Conservation (phyloP, 2,888 invertebrate species). For the Plebejus argus region DNA sequence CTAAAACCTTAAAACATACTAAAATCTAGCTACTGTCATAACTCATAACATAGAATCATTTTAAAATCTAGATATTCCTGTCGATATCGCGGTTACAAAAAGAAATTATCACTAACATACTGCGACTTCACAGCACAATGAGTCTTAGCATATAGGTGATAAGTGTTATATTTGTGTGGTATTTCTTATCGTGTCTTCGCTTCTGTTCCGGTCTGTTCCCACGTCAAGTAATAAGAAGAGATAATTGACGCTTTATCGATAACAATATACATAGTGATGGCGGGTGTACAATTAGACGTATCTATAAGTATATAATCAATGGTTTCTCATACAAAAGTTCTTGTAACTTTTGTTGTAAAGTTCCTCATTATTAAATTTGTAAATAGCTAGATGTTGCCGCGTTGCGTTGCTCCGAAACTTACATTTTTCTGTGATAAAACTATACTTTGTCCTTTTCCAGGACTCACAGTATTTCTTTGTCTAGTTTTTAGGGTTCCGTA, state of each 20-base stretch:
- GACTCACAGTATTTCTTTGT: too few relatives aligned
- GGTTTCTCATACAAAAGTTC: conserved; percentile 28
- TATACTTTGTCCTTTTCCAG: too few relatives aligned
- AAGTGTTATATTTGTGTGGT: background rate
- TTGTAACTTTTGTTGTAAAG: conserved; percentile 12
- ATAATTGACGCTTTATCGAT: conserved; percentile 48
- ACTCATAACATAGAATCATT: background rate
- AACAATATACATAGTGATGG: conserved; percentile 45
- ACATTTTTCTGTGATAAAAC: too few relatives aligned
- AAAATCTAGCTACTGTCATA: background rate
- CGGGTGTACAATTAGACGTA: conserved; percentile 35
- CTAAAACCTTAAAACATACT: background rate
- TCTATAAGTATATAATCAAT: conserved; percentile 19
- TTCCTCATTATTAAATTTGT: background rate
- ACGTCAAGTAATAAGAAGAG: conserved; percentile 63
- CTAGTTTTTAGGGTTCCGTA: too few relatives aligned
- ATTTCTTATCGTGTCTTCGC: conserved; percentile 42
- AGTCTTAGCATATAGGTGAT: conserved; percentile 4
- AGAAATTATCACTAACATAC: background rate
- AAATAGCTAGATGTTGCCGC: too few relatives aligned
- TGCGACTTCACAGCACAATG: background rate
- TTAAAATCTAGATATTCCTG: background rate
- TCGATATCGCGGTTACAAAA: conserved; percentile 9
- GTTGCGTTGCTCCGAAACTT: too few relatives aligned
- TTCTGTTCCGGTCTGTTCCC: conserved; percentile 72